Evolutionary conservation across 2,888 invertebrate genomes (phyloP).

Genomic region (Parnassius mnemosyne): DNA sequence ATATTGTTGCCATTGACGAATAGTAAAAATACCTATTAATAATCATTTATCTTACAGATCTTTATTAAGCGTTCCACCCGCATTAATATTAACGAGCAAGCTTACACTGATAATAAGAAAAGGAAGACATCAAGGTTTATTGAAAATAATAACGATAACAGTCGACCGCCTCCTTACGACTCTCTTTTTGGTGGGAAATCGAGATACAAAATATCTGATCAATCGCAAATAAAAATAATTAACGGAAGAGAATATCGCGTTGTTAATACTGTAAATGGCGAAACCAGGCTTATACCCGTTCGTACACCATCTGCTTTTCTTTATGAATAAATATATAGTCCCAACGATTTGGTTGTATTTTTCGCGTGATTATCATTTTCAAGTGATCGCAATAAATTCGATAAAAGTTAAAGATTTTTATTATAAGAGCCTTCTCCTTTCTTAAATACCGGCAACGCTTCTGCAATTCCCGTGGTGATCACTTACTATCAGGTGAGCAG

Average conservation of each 20-base stretch:
- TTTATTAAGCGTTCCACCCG: conserved; percentile 49
- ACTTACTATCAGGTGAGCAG: too few relatives aligned
- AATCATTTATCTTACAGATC: conserved; percentile 43
- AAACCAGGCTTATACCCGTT: conserved; percentile 85
- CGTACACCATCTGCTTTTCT: conserved; percentile 88
- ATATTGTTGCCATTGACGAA: background rate
- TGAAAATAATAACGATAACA: conserved; percentile 43
- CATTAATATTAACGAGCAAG: conserved; percentile 30
- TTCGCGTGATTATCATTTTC: too few relatives aligned
- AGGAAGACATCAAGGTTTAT: conserved; percentile 29
- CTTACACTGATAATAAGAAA: conserved; percentile 3
- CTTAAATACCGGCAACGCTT: too few relatives aligned
- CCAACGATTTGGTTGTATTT: too few relatives aligned
- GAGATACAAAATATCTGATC: conserved; percentile 44
- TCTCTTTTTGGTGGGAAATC: conserved; percentile 74
- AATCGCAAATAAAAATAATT: conserved; percentile 78
- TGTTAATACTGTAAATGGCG: conserved; percentile 80
- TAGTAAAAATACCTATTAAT: background rate
- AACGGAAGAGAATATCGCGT: conserved; percentile 90
- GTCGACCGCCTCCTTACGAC: conserved; percentile 85
- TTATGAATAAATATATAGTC: conserved; percentile 63
- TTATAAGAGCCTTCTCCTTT: too few relatives aligned
- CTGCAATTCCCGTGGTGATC: too few relatives aligned
- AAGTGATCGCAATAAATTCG: too few relatives aligned
- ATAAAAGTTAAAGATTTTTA: too few relatives aligned